Evolutionary conservation across 2,113 vertebrate species (phyloP), one percentile per base, ranked within the genome.

Genomic region (Zapus hudsonius): DNA sequence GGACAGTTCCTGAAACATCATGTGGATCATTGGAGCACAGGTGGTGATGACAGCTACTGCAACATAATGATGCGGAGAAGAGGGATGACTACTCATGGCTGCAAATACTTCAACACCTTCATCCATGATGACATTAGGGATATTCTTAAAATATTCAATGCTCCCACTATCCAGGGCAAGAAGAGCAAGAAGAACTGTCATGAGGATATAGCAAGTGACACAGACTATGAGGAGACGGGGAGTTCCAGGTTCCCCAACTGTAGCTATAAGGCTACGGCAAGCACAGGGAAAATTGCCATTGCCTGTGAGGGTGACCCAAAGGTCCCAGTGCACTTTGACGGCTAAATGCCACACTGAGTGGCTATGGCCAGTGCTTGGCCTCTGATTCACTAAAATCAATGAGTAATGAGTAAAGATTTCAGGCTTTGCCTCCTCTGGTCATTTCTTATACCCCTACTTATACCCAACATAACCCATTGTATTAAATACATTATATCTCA

Each of bases 1-100:
- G 87, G 96, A 1, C 76, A 95, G n/a, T 97, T 97, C 81, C 78
- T 91, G 78, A 52, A 88, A 42, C 97, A 97, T 44, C 97, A 97
- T 0, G 84, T 97, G 19, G 91, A 97, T 84, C 90, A 80, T 12
- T 9, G n/a, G 0, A 74, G 4, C 23, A 73, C 80, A 38, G 86
- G 69, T 5, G 85, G 92, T 23, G 74, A 52, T 19, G 70, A 92
- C 7, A 5, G 2, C 17, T 97, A 97, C 94, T 97, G 97, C 93
- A 96, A 96, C 72, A 0, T 94, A 63, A 95, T 97, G 96, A 97
- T 97, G 95, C 96, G 96, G 2, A 94, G 91, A 59, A 76, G 97
- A 36, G 92, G 17, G 55, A 97, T 97, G 97, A 96, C 95, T 12
- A 2, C 0, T 0, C 0, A 0, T 0, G 19, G 38, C 0, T 97